Evolutionary conservation across 2,888 invertebrate species (phyloP).

Genomic region (Ephialtes manifestator): DNA sequence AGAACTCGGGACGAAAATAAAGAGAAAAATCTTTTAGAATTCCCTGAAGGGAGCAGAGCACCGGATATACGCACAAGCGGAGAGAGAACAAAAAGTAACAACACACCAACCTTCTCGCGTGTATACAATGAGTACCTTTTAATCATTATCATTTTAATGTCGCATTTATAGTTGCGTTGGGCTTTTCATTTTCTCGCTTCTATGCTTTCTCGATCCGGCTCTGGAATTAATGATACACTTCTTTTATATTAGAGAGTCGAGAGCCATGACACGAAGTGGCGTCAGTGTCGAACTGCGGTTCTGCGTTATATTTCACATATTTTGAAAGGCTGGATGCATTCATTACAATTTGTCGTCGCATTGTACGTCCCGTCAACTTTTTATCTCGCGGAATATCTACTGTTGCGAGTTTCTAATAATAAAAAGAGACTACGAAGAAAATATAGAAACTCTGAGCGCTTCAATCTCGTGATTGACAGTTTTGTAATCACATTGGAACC

Average conservation of each 20-base stretch:
- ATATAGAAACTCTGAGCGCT: background rate
- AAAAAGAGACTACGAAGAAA: background rate
- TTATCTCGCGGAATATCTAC: background rate
- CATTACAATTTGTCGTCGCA: background rate
- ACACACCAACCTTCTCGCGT: slow-evolving; percentile 3
- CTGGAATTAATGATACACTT: slow-evolving; percentile 10
- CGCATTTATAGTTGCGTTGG: slow-evolving; percentile 2
- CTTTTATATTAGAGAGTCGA: background rate
- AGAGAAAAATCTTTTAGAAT: slow-evolving; percentile 41
- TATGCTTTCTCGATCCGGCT: background rate
- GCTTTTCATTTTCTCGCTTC: background rate
- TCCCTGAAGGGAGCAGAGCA: slow-evolving; percentile 37
- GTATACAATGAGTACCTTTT: slow-evolving; percentile 24
- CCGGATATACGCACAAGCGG: slow-evolving; percentile 23
- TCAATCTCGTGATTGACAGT: background rate
- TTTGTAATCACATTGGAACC: slow-evolving; percentile 19
- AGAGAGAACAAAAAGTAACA: background rate
- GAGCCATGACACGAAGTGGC: background rate
- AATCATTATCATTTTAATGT: slow-evolving; percentile 31
- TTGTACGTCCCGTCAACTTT: background rate
- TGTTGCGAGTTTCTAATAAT: background rate
- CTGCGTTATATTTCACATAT: background rate
- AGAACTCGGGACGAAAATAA: slow-evolving; percentile 1
- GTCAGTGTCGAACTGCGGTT: background rate
- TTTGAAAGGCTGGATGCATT: background rate